Percentiles rank a stretch among this genome's conserved stretches.
Conservation (phyloP, 2,797 vertebrate genomes). For the Macroramphosus scolopax region DNA sequence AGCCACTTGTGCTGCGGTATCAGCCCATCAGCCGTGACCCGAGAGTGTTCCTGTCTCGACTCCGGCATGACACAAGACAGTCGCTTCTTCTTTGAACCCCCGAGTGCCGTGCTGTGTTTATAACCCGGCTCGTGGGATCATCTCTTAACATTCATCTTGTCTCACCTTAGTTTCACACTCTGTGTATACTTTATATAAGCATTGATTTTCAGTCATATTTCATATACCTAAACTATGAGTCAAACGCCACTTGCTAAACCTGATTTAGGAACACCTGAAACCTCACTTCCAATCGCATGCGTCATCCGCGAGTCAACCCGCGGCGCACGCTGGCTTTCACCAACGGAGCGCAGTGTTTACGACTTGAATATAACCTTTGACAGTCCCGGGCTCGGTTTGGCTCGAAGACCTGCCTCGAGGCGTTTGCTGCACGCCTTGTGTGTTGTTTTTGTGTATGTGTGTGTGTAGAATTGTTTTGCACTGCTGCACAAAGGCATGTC, state of each 20-base stretch:
- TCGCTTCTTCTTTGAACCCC: constrained; percentile 4
- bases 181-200: too few species aligned
- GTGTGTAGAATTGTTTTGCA: constrained; percentile 18
- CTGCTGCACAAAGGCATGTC: constrained; percentile 6
- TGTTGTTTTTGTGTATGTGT: constrained; percentile 20
- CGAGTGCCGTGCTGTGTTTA: constrained; percentile 5
- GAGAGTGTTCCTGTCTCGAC: constrained; percentile 6
- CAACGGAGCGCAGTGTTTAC: constrained; percentile 25
- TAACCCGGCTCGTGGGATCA: not conserved
- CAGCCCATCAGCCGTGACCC: constrained; percentile 28
- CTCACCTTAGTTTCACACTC: too few species aligned
- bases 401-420: too few species aligned
- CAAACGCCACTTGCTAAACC: constrained; percentile 6
- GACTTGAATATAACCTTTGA: constrained; percentile 31
- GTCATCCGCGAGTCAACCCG: not conserved
- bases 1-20: constrained; percentile 54
- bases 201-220: constrained; percentile 22
- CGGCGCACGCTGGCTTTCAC: not conserved
- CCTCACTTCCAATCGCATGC: not conserved
- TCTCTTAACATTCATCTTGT: too few species aligned
- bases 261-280: constrained; percentile 43
- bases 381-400: constrained; percentile 1
- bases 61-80: not conserved
- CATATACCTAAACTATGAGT: constrained; percentile 41
- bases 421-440: constrained; percentile 1